Base-by-base conservation (phyloP, 2,797 vertebrate genomes). In the Luscinia luscinia region DNA sequence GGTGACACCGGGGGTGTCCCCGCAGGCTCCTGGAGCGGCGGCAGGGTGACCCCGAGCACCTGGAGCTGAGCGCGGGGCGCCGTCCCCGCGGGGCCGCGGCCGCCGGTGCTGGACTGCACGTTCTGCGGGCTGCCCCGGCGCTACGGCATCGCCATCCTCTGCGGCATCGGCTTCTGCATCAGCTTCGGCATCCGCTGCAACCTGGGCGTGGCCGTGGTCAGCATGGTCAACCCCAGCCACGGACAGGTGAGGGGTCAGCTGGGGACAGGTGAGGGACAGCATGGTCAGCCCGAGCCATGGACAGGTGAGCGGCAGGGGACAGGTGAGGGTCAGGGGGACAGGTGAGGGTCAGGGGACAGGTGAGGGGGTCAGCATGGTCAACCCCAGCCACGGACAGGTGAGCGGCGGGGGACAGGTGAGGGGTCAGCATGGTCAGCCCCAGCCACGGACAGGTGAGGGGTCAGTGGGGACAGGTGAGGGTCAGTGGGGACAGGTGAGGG, bases 101-200 rank as follows among this genome's bases (percentile, higher is more conserved):
- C 98, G 72, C 99, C 99, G 0, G 85, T 99, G 26, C 95, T 99
- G 88, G 99, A 99, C 96, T 99, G 99, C 92, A 99, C 99, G 8
- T 99, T 98, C 96, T 99, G 98, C 6, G 99, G 99, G n/a, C 79
- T 99, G 64, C 99, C 99, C 5, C 98, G 98, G 40, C 98, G 99
- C 32, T 99, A 99, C 96, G 98, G 99, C 89, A 99, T 99, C 68
- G 99, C 99, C 94, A 98, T 99, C 87, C 98, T 99, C 93, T 99
- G 98, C 11, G 99, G 98, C 22, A 96, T 99, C 72, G 99, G 99
- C 12, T 99, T 99, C 97, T 99, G 99, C 96, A 99, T 99, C 97
- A 99, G 99, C 52, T 99, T 99, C n/a, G 99, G 99, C 54, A 99
- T 99, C 97, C 98, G 99, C 84, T 99, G 99, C 96, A 99, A 99